Base-by-base conservation (phyloP, 1,140 invertebrate genomes). In the Drosophila lowei region DNA sequence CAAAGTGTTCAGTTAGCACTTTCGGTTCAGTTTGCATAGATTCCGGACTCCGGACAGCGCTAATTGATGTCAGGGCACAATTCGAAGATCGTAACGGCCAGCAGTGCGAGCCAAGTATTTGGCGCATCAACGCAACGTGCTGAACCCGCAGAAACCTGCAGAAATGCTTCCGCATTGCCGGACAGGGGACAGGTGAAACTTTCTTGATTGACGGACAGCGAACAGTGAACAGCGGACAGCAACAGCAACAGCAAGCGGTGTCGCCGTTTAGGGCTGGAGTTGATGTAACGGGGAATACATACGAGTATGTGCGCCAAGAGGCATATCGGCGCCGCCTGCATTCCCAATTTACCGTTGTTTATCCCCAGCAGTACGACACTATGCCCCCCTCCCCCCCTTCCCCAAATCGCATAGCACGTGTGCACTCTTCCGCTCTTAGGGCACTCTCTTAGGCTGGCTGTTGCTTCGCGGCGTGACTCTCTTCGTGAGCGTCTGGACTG, bases 401-500 rank as follows among this genome's bases (percentile, higher is more conserved):
- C 28, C 30, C 23, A 30, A 58, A 11, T 15, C 9, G 23, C 38
- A 11, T 34, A 16, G 76, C 66, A 70, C 67, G 65, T 66, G 64
- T 49, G 50, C 48, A 48, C 66, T 79, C 65, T 56, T 41, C 30
- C 46, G 25, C 52, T 46, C 62, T 70, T 68, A 49, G 25, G 55
- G 48, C 44, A n/a, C 68, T 77, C 81, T 77, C 68, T 79, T 67
- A 67, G 42, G 43, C 55, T 77, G 81, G 62, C 77, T 85, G 80
- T 85, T 85, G 80, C 80, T 85, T 85, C 83, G 65, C 77, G 43
- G 7, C 23, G 4, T 18, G 43, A n/a, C 63, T 67, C 79, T 83
- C 66, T 80, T 66, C 15, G 42, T 38, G 54, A 47, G 16, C 47
- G 50, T 55, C 67, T 60, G 46, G 56, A 63, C 58, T 86, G 81